These are phyloP conservation scores for Cataglyphis hispanica DNA, from an alignment of 1,140 invertebrate genomes.

Conservation along the genomic window DNA sequence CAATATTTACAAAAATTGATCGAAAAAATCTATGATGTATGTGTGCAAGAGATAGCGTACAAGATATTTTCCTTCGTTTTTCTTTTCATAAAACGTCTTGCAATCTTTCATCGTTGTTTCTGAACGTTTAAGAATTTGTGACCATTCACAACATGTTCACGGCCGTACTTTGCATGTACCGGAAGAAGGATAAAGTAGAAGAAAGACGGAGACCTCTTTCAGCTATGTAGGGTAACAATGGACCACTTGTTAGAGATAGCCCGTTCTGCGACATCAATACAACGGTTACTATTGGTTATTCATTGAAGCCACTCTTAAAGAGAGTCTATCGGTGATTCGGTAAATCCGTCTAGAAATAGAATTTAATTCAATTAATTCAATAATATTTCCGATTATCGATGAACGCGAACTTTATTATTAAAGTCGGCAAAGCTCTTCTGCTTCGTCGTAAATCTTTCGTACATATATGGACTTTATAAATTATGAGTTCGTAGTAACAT, in stretches of 20 bases:
- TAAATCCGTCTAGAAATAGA: constrained; percentile 42
- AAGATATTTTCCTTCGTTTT: no score
- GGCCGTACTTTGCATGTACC: not conserved
- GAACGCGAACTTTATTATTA: constrained; percentile 20
- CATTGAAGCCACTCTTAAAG: constrained; percentile 75
- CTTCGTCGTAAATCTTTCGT: not conserved
- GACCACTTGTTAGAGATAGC: constrained; percentile 80
- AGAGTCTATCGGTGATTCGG: constrained; percentile 23
- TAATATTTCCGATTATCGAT: constrained; percentile 13
- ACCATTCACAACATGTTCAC: constrained; percentile 3
- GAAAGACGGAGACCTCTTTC: constrained; percentile 46
- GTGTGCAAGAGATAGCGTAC: no score
- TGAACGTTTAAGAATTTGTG: not conserved
- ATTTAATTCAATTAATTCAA: constrained; percentile 24
- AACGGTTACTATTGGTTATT: constrained; percentile 82
- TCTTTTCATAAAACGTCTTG: not conserved
- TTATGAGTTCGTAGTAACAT: not conserved
- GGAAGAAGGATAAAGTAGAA: constrained; percentile 43
- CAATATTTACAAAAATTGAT: no score
- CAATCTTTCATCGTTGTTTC: not conserved
- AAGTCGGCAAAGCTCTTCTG: not conserved
- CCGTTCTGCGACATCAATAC: constrained; percentile 75
- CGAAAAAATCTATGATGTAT: no score
- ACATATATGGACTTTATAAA: not conserved
- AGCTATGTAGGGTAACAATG: constrained; percentile 78